These are phyloP conservation scores for Trialeurodes vaporariorum DNA, from an alignment of 1,140 invertebrate genomes.

Conservation along the genomic window DNA sequence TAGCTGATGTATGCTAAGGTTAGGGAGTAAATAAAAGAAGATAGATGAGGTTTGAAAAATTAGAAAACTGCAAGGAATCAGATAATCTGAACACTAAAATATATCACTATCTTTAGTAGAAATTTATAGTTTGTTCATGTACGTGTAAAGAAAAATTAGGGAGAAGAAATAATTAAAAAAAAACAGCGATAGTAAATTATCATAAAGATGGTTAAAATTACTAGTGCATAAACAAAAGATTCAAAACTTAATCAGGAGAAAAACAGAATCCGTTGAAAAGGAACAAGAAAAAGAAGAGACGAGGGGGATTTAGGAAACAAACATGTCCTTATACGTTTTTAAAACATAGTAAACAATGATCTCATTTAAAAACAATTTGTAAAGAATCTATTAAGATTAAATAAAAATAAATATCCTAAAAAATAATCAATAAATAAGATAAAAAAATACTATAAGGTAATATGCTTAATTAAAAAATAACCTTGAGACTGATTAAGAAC, in stretches of 20 bases:
- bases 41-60: background rate
- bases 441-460: slow-evolving; percentile 1
- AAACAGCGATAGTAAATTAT: background rate
- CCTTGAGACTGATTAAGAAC: background rate
- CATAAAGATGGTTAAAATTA: too few relatives aligned
- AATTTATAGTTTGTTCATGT: too few relatives aligned
- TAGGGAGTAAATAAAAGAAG: background rate
- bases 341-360: background rate
- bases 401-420: slow-evolving; percentile 1
- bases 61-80: background rate
- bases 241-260: background rate
- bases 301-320: background rate
- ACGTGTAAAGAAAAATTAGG: background rate
- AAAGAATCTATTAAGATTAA: background rate
- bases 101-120: too few relatives aligned
- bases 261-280: background rate
- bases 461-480: background rate
- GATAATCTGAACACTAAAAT: too few relatives aligned
- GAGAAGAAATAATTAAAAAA: background rate
- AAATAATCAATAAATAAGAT: slow-evolving; percentile 1
- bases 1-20: too few relatives aligned
- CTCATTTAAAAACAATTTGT: background rate
- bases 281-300: background rate
- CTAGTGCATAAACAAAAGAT: background rate
- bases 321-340: background rate